Evolutionary conservation across 2,113 vertebrate genomes (phyloP).

Genomic region (Passerina amoena): DNA sequence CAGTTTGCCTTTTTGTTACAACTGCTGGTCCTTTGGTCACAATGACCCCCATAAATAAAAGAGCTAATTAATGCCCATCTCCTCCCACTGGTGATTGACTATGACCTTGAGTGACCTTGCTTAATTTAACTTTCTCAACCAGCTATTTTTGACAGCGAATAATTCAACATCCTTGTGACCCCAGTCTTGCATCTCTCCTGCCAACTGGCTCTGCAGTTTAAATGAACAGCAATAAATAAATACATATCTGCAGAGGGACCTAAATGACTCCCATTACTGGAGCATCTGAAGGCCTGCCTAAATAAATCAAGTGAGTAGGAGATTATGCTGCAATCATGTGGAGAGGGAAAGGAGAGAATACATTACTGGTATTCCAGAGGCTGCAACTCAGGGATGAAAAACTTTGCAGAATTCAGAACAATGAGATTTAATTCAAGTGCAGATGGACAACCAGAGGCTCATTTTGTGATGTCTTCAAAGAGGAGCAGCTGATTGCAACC

Average conservation of each 20-base stretch:
- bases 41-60: background rate
- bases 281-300: constrained; percentile 59
- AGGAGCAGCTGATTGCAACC: background rate
- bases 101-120: constrained; percentile 35
- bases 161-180: constrained; percentile 58
- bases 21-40: background rate
- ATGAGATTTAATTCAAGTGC: background rate
- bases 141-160: constrained; percentile 48
- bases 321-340: constrained; percentile 61
- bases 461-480: background rate
- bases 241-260: constrained; percentile 62
- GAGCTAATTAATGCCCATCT: constrained; percentile 7
- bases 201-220: constrained; percentile 53
- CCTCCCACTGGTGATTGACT: background rate
- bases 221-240: constrained; percentile 63
- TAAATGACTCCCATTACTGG: constrained; percentile 59
- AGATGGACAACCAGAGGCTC: background rate
- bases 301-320: constrained; percentile 62
- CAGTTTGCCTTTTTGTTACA: background rate
- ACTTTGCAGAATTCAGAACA: background rate
- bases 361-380: constrained; percentile 33
- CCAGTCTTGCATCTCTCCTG: constrained; percentile 14
- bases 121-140: constrained; percentile 39
- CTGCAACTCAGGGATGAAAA: background rate
- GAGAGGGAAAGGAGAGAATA: constrained; percentile 36